Conservation (phyloP, 2,888 invertebrate species). For the Laspeyria flexula region DNA sequence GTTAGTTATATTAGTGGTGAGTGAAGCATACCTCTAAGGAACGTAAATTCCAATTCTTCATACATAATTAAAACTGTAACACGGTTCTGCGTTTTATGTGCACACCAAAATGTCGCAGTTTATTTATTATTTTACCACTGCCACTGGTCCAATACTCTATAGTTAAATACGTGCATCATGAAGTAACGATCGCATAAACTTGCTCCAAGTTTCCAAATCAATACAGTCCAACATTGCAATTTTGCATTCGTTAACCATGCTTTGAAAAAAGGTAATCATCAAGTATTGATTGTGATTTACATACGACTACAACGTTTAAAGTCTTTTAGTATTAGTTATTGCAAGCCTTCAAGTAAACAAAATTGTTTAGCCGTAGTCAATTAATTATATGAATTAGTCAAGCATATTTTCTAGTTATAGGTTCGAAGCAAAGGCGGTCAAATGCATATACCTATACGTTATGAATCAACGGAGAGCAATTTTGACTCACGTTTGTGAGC, state of each 20-base stretch:
- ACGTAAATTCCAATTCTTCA: neutral
- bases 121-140: neutral
- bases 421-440: slow-evolving; percentile 29
- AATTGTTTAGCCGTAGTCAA: slow-evolving; percentile 7
- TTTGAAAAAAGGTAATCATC: slow-evolving; percentile 8
- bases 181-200: slow-evolving; percentile 10
- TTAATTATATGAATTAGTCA: slow-evolving; percentile 32
- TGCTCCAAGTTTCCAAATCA: neutral
- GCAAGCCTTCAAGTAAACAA: slow-evolving; percentile 6
- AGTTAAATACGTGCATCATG: neutral
- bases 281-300: neutral
- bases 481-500: slow-evolving; percentile 25
- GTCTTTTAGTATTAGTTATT: slow-evolving; percentile 8
- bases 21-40: too few relatives aligned
- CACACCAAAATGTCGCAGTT: neutral
- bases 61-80: neutral
- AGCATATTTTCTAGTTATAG: slow-evolving; percentile 23
- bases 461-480: slow-evolving; percentile 40
- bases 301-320: too few relatives aligned
- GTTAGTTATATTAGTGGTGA: too few relatives aligned
- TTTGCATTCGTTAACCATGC: slow-evolving; percentile 14
- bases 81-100: neutral
- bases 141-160: neutral
- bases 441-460: slow-evolving; percentile 23
- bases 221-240: slow-evolving; percentile 1